Conservation (phyloP, 2,888 invertebrate genomes). For the Eupeodes latifasciatus region DNA sequence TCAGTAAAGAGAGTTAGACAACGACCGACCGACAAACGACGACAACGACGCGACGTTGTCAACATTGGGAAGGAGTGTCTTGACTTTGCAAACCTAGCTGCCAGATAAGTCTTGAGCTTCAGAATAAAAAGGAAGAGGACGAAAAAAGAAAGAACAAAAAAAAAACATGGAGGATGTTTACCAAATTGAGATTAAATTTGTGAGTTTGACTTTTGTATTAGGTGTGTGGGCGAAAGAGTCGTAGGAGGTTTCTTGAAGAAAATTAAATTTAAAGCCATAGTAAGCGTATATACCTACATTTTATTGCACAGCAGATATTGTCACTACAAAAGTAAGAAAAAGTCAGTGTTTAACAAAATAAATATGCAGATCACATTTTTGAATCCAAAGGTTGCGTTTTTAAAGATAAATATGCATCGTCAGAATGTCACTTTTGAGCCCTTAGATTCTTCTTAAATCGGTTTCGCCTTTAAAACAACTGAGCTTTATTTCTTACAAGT, state of each 20-base stretch:
- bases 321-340: too few relatives aligned
- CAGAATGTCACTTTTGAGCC: too few relatives aligned
- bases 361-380: too few relatives aligned
- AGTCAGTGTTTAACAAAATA: too few relatives aligned
- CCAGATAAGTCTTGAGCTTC: background rate
- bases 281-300: background rate
- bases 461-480: too few relatives aligned
- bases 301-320: too few relatives aligned
- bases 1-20: conserved; percentile 11
- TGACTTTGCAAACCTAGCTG: conserved; percentile 1
- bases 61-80: conserved; percentile 35
- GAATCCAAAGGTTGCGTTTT: too few relatives aligned
- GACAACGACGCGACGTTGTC: background rate
- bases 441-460: too few relatives aligned
- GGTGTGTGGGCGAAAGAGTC: conserved; percentile 21
- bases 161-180: conserved; percentile 74
- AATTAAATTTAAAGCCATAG: conserved; percentile 66
- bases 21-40: background rate
- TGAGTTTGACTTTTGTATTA: conserved; percentile 77
- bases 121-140: conserved; percentile 28
- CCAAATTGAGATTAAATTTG: conserved; percentile 80
- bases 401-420: too few relatives aligned
- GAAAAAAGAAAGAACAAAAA: conserved; percentile 24
- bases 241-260: conserved; percentile 31
- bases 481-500: too few relatives aligned